Conservation (phyloP, 1,140 invertebrate species). For the Wiebesia pumilae region DNA sequence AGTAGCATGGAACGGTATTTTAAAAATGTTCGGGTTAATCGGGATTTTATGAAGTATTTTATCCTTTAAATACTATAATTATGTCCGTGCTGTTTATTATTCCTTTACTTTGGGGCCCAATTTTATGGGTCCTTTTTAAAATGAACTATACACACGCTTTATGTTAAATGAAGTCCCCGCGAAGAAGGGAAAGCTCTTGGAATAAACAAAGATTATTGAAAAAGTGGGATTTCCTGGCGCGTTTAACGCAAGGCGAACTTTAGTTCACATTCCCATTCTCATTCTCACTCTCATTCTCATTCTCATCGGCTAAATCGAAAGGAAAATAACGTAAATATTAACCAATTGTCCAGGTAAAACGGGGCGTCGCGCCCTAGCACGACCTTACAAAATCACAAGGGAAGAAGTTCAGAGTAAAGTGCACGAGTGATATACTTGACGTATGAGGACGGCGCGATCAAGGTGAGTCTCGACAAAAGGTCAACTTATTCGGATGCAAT, state of each 20-base stretch:
- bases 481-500: neutral
- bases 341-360: too few relatives aligned
- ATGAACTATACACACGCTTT: conserved; percentile 6
- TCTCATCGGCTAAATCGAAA: neutral
- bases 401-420: too few relatives aligned
- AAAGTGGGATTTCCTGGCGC: neutral
- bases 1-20: too few relatives aligned
- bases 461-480: neutral
- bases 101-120: conserved; percentile 18
- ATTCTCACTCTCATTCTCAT: too few relatives aligned
- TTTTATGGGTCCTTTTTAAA: conserved; percentile 19
- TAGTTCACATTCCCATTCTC: too few relatives aligned
- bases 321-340: neutral
- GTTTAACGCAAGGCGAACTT: neutral
- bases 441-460: neutral
- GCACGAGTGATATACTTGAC: too few relatives aligned
- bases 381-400: too few relatives aligned
- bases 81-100: neutral
- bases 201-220: neutral
- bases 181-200: neutral
- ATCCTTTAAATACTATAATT: conserved; percentile 31
- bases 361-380: too few relatives aligned
- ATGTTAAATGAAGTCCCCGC: neutral
- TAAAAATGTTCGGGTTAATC: conserved; percentile 6
- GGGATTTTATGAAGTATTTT: conserved; percentile 18